These are phyloP conservation scores for Aldabrachelys gigantea DNA, from an alignment of 2,113 vertebrate species.

Conservation along the genomic window DNA sequence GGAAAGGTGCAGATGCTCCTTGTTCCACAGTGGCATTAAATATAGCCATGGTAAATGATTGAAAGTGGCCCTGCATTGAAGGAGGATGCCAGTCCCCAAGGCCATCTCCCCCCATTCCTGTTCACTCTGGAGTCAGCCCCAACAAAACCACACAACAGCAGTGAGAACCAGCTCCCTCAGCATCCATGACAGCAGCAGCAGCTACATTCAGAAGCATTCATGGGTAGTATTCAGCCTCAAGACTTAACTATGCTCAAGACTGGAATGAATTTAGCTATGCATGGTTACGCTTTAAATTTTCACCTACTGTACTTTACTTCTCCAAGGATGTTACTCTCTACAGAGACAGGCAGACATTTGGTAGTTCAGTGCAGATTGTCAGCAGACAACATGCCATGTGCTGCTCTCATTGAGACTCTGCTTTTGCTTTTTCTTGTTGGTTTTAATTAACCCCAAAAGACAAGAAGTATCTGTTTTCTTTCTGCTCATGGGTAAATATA, in stretches of 20 bases:
- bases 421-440: background rate
- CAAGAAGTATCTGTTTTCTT: background rate
- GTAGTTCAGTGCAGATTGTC: background rate
- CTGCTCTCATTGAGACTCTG: background rate
- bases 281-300: background rate
- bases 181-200: background rate
- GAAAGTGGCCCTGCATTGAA: background rate
- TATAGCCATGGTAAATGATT: background rate
- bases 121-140: background rate
- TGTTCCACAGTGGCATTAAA: background rate
- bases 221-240: background rate
- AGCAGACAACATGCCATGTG: background rate
- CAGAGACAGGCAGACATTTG: background rate
- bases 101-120: background rate
- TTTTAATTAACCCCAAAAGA: background rate
- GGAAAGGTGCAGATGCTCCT: background rate
- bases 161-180: background rate
- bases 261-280: background rate
- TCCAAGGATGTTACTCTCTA: background rate
- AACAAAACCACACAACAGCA: background rate
- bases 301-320: background rate
- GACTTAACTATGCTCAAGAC: background rate
- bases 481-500: background rate
- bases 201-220: background rate
- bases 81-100: background rate